A percentile compares a stretch with the other conserved stretches of the same genome.
These are phyloP conservation scores for Synergus japonicus DNA, from an alignment of 2,888 invertebrate genomes.

Conservation along the genomic window DNA sequence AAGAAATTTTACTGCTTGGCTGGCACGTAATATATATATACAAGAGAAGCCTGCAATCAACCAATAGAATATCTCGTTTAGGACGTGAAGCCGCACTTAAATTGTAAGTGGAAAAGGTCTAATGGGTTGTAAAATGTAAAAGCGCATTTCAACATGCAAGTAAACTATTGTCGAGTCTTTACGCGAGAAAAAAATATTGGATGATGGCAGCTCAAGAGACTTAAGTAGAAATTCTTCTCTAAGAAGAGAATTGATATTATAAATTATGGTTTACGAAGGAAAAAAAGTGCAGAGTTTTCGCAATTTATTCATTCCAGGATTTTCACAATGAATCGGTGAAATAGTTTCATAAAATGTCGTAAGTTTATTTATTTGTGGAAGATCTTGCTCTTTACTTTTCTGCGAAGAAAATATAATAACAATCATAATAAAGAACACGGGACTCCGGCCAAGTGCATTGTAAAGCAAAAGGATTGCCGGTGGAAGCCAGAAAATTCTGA, in stretches of 20 bases:
- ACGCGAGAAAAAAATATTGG: not conserved
- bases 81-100: not conserved
- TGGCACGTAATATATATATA: not conserved
- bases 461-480: not conserved
- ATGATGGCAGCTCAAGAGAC: not conserved
- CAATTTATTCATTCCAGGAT: not conserved
- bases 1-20: not conserved
- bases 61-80: not conserved
- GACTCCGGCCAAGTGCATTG: not conserved
- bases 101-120: not conserved
- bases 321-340: not conserved
- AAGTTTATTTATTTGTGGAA: not conserved
- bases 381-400: not conserved
- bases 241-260: not conserved
- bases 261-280: not conserved
- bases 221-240: not conserved
- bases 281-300: not conserved
- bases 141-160: not conserved
- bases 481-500: not conserved
- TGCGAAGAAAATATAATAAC: not conserved
- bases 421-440: not conserved
- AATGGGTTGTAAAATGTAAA: slow-evolving; percentile 5
- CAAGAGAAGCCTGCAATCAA: not conserved
- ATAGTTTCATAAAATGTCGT: not conserved
- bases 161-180: not conserved